phyloP scores from a whole-genome alignment of 2,113 vertebrate species.

The Dendrocopos noguchii region DNA sequence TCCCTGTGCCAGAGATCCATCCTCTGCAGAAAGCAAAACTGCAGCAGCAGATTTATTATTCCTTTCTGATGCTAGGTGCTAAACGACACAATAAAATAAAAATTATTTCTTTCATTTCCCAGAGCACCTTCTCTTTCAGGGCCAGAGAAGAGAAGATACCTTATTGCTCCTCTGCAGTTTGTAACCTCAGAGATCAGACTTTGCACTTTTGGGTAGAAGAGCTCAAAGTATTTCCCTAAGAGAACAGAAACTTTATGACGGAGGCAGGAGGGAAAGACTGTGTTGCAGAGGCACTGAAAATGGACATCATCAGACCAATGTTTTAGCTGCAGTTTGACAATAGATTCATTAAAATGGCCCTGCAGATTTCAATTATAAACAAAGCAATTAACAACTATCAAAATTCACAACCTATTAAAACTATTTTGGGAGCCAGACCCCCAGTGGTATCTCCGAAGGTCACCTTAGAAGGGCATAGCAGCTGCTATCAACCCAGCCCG shows the following conservation, averaged over 20 bases:
- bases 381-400: conserved; percentile 10
- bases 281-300: neutral
- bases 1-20: neutral
- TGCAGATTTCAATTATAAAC: conserved; percentile 28
- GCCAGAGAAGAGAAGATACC: rapidly evolving
- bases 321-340: neutral
- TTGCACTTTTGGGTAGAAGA: neutral
- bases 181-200: neutral
- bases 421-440: conserved; percentile 9
- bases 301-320: neutral
- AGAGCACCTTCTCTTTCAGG: neutral
- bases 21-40: neutral
- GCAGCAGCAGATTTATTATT: neutral
- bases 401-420: conserved; percentile 20
- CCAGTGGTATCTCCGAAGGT: conserved; percentile 13
- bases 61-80: neutral
- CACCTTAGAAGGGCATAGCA: conserved; percentile 1
- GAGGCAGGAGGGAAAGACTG: neutral
- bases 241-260: neutral
- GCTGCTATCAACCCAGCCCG: conserved; percentile 1
- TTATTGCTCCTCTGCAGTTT: neutral
- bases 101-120: neutral
- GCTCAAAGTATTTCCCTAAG: neutral
- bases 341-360: neutral
- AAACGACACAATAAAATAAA: conserved; percentile 12